Evolutionary conservation across 2,797 vertebrate species (phyloP).

Genomic region (Ataeniobius toweri): DNA sequence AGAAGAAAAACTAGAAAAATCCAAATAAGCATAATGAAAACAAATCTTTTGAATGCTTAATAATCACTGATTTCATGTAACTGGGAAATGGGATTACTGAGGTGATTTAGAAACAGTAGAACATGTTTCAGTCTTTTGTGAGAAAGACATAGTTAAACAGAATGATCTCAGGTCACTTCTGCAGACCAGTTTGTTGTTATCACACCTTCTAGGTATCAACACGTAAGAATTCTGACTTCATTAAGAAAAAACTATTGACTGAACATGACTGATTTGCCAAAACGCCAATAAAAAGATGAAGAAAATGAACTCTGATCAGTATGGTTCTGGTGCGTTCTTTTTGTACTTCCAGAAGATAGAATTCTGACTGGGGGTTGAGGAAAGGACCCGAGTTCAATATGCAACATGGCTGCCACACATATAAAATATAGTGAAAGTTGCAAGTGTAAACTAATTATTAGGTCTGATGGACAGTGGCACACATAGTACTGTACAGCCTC

Average conservation of each 20-base stretch:
- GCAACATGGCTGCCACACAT: too few species aligned
- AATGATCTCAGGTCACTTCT: neutral
- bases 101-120: too few species aligned
- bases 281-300: neutral
- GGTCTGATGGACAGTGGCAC: neutral
- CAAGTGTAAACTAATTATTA: too few species aligned
- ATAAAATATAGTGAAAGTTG: too few species aligned
- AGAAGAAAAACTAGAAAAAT: neutral
- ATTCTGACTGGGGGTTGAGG: neutral
- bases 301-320: neutral
- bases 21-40: neutral
- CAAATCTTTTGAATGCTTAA: neutral
- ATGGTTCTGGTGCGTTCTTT: neutral
- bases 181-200: neutral
- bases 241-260: neutral
- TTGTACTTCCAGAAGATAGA: neutral
- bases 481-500: neutral
- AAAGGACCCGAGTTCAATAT: too few species aligned
- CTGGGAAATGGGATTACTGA: neutral
- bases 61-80: neutral
- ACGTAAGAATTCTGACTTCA: neutral
- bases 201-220: neutral
- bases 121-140: neutral
- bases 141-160: neutral
- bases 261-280: neutral